Evolutionary conservation across 1,140 invertebrate genomes (phyloP).

Genomic region (Solenopsis invicta): DNA sequence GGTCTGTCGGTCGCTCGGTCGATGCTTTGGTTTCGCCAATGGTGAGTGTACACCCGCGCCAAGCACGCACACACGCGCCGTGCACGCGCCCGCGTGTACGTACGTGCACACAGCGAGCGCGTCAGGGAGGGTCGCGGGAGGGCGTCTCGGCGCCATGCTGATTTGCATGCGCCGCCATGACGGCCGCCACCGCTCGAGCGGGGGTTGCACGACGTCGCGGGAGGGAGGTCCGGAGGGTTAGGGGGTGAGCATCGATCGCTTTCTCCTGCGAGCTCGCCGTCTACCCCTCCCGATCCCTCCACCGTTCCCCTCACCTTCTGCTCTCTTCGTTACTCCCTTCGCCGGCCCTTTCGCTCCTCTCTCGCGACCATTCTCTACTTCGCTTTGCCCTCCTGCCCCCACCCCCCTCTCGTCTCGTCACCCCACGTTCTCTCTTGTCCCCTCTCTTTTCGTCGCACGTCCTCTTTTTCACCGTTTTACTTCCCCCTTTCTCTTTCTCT

Average conservation of each 20-base stretch:
- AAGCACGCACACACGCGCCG: constrained; percentile 37
- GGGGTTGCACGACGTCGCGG: constrained; percentile 76
- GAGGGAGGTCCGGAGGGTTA: constrained; percentile 77
- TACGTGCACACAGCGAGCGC: constrained; percentile 44
- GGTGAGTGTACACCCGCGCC: constrained; percentile 65
- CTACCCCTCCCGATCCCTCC: constrained; percentile 58
- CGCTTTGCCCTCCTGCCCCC: constrained; percentile 31
- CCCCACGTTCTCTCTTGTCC: constrained; percentile 66
- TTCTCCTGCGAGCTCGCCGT: constrained; percentile 75
- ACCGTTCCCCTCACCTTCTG: constrained; percentile 30
- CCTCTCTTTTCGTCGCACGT: constrained; percentile 54
- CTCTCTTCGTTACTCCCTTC: constrained; percentile 60
- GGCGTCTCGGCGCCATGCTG: constrained; percentile 87
- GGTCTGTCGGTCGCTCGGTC: constrained; percentile 82
- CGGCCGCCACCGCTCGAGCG: constrained; percentile 81
- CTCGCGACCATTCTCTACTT: constrained; percentile 58
- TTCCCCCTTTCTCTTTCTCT: constrained; percentile 45
- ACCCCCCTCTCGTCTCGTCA: constrained; percentile 38
- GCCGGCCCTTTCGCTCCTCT: constrained; percentile 57
- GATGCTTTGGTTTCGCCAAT: constrained; percentile 85
- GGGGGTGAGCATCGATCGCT: constrained; percentile 86
- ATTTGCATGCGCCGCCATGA: constrained; percentile 87
- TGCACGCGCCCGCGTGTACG: constrained; percentile 43
- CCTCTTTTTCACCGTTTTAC: constrained; percentile 59
- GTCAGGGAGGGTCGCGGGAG: constrained; percentile 75